Percentiles rank a stretch among this genome's conserved stretches.
Conservation (phyloP, 2,113 vertebrate species). For the Apodemus sylvaticus region DNA sequence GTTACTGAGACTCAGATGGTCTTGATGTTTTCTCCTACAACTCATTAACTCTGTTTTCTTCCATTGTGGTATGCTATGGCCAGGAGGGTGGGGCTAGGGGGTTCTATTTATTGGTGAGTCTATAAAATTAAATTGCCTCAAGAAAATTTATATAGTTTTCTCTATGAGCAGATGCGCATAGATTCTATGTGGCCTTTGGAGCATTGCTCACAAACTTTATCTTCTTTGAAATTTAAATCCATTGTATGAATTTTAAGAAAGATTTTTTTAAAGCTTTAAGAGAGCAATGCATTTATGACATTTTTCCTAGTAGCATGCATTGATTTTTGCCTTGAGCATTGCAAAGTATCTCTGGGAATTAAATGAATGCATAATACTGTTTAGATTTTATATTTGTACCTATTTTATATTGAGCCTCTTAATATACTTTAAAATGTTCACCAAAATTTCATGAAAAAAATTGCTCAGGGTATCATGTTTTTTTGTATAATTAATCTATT, state of each 20-base stretch:
- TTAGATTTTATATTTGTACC: background rate
- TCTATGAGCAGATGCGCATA: background rate
- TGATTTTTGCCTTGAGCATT: slow-evolving; percentile 38
- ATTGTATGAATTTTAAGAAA: slow-evolving; percentile 32
- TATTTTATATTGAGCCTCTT: slow-evolving; percentile 33
- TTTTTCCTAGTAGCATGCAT: background rate
- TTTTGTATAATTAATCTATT: slow-evolving; percentile 13
- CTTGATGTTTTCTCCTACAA: background rate
- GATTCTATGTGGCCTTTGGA: background rate
- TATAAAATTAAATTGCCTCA: slow-evolving; percentile 24
- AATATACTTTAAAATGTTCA: slow-evolving; percentile 21
- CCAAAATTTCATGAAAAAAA: slow-evolving; percentile 30
- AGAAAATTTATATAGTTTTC: background rate
- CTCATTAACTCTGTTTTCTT: slow-evolving; percentile 49
- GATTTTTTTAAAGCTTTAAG: slow-evolving; percentile 17
- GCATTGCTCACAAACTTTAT: slow-evolving; percentile 4
- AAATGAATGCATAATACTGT: background rate
- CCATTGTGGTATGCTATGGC: background rate
- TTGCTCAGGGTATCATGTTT: slow-evolving; percentile 4
- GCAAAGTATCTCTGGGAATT: slow-evolving; percentile 13
- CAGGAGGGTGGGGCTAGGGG: background rate
- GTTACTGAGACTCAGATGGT: slow-evolving; percentile 54
- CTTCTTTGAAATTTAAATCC: slow-evolving; percentile 35
- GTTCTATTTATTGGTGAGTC: background rate
- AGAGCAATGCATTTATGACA: background rate